Evolutionary conservation across 2,888 invertebrate genomes (phyloP).

Genomic region (Diaperis boleti): DNA sequence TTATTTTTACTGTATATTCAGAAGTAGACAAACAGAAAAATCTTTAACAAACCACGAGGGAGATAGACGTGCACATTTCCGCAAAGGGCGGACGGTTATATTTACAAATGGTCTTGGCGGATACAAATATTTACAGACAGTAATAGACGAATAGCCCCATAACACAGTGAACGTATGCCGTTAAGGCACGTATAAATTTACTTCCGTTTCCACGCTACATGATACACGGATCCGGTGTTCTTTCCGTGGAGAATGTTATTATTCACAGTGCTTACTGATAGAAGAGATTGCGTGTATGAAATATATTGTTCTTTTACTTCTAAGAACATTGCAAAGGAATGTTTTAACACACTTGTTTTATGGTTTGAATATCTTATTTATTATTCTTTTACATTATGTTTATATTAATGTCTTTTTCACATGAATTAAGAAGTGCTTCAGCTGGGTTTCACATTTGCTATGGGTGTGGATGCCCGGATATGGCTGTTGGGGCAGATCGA

Average conservation of each 20-base stretch:
- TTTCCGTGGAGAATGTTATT: constrained; percentile 25
- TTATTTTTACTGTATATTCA: background rate
- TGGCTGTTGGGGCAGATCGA: too few relatives aligned
- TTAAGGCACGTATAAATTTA: constrained; percentile 40
- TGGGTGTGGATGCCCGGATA: too few relatives aligned
- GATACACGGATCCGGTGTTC: constrained; percentile 34
- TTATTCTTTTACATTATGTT: too few relatives aligned
- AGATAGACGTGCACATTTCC: background rate
- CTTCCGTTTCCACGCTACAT: constrained; percentile 39
- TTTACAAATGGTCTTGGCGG: constrained; percentile 21
- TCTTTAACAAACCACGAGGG: constrained; percentile 2
- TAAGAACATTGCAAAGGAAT: background rate
- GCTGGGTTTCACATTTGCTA: too few relatives aligned
- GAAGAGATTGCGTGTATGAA: constrained; percentile 14
- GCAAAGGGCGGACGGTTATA: constrained; percentile 24
- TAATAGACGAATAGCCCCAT: constrained; percentile 33
- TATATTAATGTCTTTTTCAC: too few relatives aligned
- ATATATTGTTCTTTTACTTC: background rate
- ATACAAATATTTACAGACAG: constrained; percentile 38
- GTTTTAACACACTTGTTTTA: too few relatives aligned
- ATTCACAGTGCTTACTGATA: constrained; percentile 10
- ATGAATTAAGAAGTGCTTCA: too few relatives aligned
- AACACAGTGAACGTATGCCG: constrained; percentile 41
- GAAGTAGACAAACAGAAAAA: background rate
- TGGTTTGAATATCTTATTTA: too few relatives aligned